Percentiles rank a stretch among this genome's conserved stretches.
These are phyloP conservation scores for Silurus asotus DNA, from an alignment of 2,113 vertebrate species.

Conservation along the genomic window DNA sequence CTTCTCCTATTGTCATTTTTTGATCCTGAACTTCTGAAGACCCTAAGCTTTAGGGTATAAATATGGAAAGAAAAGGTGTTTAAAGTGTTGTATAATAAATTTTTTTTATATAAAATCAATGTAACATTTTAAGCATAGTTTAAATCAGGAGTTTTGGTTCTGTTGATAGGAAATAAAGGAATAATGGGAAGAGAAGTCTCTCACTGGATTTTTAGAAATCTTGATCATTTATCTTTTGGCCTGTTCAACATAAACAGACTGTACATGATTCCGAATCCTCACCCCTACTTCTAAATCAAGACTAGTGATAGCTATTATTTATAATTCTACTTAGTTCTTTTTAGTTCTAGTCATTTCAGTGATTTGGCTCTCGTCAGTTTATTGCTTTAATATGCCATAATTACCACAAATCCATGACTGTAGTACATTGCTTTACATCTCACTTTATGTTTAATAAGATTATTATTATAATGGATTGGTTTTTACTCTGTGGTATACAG, in stretches of 20 bases:
- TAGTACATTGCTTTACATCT: slow-evolving; percentile 50
- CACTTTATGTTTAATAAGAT: slow-evolving; percentile 60
- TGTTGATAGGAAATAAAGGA: not conserved
- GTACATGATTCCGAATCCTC: not conserved
- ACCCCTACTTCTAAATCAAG: not conserved
- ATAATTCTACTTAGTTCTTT: no score
- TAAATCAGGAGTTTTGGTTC: not conserved
- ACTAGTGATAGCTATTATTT: not conserved
- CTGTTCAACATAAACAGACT: not conserved
- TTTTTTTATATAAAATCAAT: not conserved
- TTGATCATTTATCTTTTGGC: not conserved
- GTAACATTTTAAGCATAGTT: not conserved
- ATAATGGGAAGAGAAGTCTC: not conserved
- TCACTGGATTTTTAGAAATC: not conserved
- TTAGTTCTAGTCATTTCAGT: not conserved
- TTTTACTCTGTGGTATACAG: slow-evolving; percentile 55
- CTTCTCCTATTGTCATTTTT: no score
- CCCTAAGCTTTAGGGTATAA: not conserved
- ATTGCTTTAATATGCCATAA: slow-evolving; percentile 38
- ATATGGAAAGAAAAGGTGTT: not conserved
- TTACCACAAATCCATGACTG: slow-evolving; percentile 21
- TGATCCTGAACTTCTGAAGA: no score
- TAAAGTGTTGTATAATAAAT: not conserved
- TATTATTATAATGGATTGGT: slow-evolving; percentile 65
- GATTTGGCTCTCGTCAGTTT: slow-evolving; percentile 40